Base-by-base conservation (phyloP, 2,888 invertebrate species). In the Psylliodes chrysocephalus region DNA sequence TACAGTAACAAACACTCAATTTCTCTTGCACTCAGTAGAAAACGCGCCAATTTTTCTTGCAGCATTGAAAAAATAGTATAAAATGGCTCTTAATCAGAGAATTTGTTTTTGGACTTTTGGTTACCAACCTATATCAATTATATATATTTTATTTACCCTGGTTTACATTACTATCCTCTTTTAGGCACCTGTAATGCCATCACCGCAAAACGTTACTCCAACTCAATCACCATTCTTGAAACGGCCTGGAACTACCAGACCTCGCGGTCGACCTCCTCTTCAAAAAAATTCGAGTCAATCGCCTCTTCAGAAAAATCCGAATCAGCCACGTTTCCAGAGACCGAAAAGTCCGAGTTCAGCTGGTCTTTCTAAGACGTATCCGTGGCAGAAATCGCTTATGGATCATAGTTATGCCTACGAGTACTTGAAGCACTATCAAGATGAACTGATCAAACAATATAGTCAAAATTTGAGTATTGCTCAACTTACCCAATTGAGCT, bases 201-300 rank as follows among this genome's bases (percentile, higher is more conserved):
- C 73, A 1, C 71, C 70, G 17, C 67, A 71, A 14, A 67, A 54
- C 22, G 44, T 74, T 12, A 42, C 19, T 5, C 44, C 62, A n/a
- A 46, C 66, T n/a, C 66, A 56, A 8, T n/a, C 61, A 12, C 12
- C 54, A 2, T 74, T 75, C 0, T 17, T 59, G 5, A 59, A 59
- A 28, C 12, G 68, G 14, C 79, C 82, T 4, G 78, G 78, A 7
- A 64, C 76, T n/a, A 83, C 84, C 7, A 78, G 85, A 66, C 85
- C 86, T 0, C 77, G 86, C 10, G 86, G 86, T 33, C 81, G 86
- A 1, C 86, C 86, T 0, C 85, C 86, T 0, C 82, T 85, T 73
- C 78, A 82, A 0, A 82, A 78, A 69, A 69, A 73, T 57, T 77
- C 73, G 2, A 77, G 74, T 4, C 78, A 72, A 68, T 68, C 64